Base-by-base conservation (phyloP, 2,113 vertebrate species). In the Microcebus griseorufus region DNA sequence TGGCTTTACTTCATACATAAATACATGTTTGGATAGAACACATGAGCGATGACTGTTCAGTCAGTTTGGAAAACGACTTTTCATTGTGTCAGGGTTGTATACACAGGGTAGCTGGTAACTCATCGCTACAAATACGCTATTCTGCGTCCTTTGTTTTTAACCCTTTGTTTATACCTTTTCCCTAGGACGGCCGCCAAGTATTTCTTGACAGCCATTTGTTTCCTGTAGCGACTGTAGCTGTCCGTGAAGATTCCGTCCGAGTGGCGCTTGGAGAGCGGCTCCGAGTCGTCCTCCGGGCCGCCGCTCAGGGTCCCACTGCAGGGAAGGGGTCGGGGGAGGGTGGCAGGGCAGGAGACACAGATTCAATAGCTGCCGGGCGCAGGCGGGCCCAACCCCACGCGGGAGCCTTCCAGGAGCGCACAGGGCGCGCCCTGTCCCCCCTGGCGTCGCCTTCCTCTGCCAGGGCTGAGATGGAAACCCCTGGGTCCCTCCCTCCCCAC, bases 131-230 rank as follows among this genome's bases (percentile, higher is more conserved):
- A 99, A 99, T 99, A 99, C 78, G 99, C 99, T 99, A 99, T 99
- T 98, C 99, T 99, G 98, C 99, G 99, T 99, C 99, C 99, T 99
- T 99, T 99, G 99, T 99, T 99, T 99, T 99, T 99, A 99, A 99
- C 99, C 99, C 99, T 99, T 99, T 99, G 99, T 99, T 99, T 99
- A 99, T 99, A 99, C 99, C 99, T 99, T 99, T 99, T 99, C 99
- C 99, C 99, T 97, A 99, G 99, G 98, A 99, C 99, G 0, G 99
- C 99, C 37, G 99, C 99, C 99, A 99, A 99, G 98, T 99, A 99
- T 98, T 99, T 99, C 99, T 99, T 99, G 98, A 99, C 99, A 96
- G 99, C 99, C 99, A 99, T 99, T 99, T 99, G 99, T 99, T 99
- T 99, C 98, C 99, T 98, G 98, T 99, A 99, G 98, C 99, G 99